A percentile compares a stretch with the other conserved stretches of the same genome.
These are phyloP conservation scores for Anthopleura xanthogrammica DNA, from an alignment of 92 coral and sea anemone genomes.

Conservation along the genomic window DNA sequence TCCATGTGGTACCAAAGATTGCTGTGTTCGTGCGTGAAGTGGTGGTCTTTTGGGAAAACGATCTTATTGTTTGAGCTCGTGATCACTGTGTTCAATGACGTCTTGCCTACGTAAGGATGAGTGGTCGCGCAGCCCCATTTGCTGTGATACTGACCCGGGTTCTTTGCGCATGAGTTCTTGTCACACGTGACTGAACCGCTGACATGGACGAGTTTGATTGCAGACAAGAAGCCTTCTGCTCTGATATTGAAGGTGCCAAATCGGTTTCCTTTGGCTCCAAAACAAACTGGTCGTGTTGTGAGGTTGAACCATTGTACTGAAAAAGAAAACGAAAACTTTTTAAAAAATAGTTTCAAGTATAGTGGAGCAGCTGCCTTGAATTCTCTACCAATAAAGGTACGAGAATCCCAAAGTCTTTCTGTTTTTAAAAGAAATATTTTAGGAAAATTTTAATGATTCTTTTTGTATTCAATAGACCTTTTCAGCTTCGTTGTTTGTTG, in stretches of 20 bases:
- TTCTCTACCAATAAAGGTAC: too few species aligned
- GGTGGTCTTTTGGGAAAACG: constrained; percentile 50
- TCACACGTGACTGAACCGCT: constrained; percentile 50
- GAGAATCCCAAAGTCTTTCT: too few species aligned
- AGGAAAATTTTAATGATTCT: too few species aligned
- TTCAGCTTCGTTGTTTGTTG: too few species aligned
- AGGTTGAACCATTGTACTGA: constrained; percentile 26
- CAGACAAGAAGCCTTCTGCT: constrained; percentile 54
- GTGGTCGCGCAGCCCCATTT: constrained; percentile 64
- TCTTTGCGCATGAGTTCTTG: constrained; percentile 20
- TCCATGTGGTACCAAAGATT: constrained; percentile 61
- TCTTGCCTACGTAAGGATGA: constrained; percentile 45
- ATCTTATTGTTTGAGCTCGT: constrained; percentile 37
- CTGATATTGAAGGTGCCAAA: constrained; percentile 37
- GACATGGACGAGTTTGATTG: constrained; percentile 51
- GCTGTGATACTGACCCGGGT: constrained; percentile 21
- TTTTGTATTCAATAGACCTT: too few species aligned
- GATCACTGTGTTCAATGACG: constrained; percentile 54
- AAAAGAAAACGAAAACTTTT: not conserved
- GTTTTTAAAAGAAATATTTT: too few species aligned
- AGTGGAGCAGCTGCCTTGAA: too few species aligned
- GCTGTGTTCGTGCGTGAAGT: constrained; percentile 21
- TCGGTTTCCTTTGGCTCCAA: constrained; percentile 38
- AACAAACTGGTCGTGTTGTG: constrained; percentile 40
- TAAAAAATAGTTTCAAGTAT: too few species aligned